These are phyloP conservation scores for Conus betulinus DNA, from an alignment of 1,140 invertebrate species.

Conservation along the genomic window DNA sequence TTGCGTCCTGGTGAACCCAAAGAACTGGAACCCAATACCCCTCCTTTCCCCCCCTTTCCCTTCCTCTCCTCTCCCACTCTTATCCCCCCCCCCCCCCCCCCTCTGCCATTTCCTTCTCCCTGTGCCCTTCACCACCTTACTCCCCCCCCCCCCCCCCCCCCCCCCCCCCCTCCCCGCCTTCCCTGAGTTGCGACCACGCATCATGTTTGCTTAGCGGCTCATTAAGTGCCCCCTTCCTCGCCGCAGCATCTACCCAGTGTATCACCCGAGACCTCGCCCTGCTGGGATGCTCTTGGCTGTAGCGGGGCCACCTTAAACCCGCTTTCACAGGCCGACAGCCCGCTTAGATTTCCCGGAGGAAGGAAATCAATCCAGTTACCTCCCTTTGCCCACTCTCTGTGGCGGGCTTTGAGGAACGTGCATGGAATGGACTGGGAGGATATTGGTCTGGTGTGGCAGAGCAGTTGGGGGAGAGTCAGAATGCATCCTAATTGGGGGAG, in stretches of 20 bases:
- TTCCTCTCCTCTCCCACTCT: neutral
- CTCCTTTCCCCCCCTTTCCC: neutral
- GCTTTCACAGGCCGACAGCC: neutral
- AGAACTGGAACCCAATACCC: neutral
- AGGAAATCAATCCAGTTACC: constrained; percentile 5
- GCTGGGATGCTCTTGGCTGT: too few relatives aligned
- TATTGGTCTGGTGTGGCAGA: neutral
- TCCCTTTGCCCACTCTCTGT: neutral
- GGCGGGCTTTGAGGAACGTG: neutral
- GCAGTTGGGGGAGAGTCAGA: neutral
- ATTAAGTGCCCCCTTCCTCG: neutral
- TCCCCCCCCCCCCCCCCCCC: neutral
- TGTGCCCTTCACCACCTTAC: neutral
- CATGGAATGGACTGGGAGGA: neutral
- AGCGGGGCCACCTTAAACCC: neutral
- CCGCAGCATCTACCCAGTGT: too few relatives aligned
- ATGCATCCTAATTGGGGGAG: too few relatives aligned
- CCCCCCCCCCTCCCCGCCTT: neutral
- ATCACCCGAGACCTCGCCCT: too few relatives aligned
- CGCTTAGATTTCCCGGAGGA: neutral
- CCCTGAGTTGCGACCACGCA: neutral
- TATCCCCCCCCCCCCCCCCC: too few relatives aligned
- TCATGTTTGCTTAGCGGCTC: neutral
- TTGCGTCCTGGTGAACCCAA: too few relatives aligned
- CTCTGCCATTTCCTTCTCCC: neutral